Conservation (phyloP, 2,113 vertebrate species). For the Gymnarchus niloticus region DNA sequence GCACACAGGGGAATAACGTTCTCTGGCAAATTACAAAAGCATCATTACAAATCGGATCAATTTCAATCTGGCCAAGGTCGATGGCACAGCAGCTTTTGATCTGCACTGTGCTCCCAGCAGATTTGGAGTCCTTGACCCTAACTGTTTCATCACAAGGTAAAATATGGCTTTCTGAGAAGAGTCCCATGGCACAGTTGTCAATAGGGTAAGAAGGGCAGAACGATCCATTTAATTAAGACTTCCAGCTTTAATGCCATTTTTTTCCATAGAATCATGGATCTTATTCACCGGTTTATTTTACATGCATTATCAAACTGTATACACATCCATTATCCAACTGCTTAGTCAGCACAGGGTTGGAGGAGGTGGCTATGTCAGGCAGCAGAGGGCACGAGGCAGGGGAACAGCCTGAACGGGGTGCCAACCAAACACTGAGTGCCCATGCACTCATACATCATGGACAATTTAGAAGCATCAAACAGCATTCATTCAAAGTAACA, state of each 20-base stretch:
- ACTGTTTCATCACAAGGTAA: not conserved
- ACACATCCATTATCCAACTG: not conserved
- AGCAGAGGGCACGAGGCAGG: no score
- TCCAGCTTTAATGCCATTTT: not conserved
- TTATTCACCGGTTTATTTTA: not conserved
- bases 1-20: not conserved
- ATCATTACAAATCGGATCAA: not conserved
- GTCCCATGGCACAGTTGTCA: not conserved
- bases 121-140: not conserved
- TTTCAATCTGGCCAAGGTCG: slow-evolving; percentile 2
- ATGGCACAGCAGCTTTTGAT: not conserved
- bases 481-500: no score
- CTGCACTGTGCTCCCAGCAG: not conserved
- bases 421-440: not conserved
- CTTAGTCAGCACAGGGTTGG: not conserved
- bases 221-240: no score
- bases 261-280: not conserved
- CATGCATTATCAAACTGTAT: not conserved
- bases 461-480: not conserved
- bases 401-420: not conserved
- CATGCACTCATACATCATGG: not conserved
- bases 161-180: not conserved
- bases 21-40: not conserved
- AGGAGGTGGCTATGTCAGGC: not conserved
- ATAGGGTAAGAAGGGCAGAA: not conserved